phyloP scores from a whole-genome alignment of 2,888 invertebrate genomes.

The Phortica magna region DNA sequence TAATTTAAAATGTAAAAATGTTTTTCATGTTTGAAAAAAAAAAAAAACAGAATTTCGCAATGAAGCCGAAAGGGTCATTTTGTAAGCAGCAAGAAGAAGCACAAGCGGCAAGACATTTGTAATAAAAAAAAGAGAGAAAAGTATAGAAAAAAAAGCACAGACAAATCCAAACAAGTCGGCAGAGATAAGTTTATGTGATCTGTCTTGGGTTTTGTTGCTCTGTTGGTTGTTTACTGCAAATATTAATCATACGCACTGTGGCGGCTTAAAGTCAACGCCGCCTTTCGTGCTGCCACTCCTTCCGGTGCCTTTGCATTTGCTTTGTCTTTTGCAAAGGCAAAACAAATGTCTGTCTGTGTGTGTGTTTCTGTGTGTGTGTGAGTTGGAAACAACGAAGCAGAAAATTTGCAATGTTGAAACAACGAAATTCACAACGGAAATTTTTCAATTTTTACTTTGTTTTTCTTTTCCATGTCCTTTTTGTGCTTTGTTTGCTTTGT shows the following conservation, averaged over 20 bases:
- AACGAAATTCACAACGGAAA: too few species aligned
- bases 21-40: too few species aligned
- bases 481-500: too few species aligned
- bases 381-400: too few species aligned
- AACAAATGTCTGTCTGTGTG: too few species aligned
- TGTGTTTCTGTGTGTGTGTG: too few species aligned
- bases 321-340: not conserved
- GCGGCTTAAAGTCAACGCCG: not conserved
- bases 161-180: not conserved
- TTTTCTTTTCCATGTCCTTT: too few species aligned
- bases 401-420: too few species aligned
- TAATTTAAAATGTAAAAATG: not conserved
- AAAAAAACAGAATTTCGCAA: too few species aligned
- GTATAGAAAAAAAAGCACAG: not conserved
- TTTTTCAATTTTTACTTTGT: too few species aligned
- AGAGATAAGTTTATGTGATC: not conserved
- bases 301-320: not conserved
- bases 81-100: not conserved
- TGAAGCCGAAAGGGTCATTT: not conserved
- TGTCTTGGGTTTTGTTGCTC: not conserved
- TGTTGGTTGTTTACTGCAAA: constrained; percentile 9
- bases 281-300: not conserved
- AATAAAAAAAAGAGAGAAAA: not conserved
- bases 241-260: constrained; percentile 32
- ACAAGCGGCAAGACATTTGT: not conserved